Evolutionary conservation across 2,113 vertebrate species (phyloP).

Genomic region (Dolichotis patagonum): DNA sequence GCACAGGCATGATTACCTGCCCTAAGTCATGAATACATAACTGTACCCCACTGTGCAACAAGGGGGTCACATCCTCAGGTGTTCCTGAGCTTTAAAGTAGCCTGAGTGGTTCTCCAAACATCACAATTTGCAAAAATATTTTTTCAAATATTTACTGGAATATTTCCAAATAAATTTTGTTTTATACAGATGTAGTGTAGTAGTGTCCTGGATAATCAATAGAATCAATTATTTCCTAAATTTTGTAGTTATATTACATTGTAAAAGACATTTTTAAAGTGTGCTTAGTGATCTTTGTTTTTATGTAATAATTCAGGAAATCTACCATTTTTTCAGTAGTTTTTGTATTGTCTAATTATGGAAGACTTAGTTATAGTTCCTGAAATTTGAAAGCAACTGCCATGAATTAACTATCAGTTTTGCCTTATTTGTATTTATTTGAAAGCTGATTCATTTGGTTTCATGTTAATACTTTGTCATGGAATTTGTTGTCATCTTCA

Average conservation of each 20-base stretch:
- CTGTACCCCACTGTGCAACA: not conserved
- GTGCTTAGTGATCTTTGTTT: not conserved
- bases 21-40: not conserved
- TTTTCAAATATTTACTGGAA: not conserved
- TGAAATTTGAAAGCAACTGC: not conserved
- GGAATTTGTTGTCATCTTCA: not conserved
- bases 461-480: not conserved
- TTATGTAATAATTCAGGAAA: not conserved
- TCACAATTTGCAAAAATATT: not conserved
- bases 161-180: not conserved
- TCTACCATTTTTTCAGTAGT: not conserved
- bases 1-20: not conserved
- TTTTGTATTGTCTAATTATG: not conserved
- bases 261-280: not conserved
- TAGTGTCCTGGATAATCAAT: not conserved
- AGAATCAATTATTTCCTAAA: not conserved
- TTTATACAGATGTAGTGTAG: not conserved
- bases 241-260: not conserved
- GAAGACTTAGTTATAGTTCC: not conserved
- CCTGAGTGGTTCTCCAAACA: not conserved
- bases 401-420: not conserved
- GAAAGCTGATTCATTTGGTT: not conserved
- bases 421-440: not conserved
- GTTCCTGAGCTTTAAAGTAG: not conserved
- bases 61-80: not conserved